These are phyloP conservation scores for Lasioglossum malachurum DNA, from an alignment of 2,888 invertebrate species.

Conservation along the genomic window DNA sequence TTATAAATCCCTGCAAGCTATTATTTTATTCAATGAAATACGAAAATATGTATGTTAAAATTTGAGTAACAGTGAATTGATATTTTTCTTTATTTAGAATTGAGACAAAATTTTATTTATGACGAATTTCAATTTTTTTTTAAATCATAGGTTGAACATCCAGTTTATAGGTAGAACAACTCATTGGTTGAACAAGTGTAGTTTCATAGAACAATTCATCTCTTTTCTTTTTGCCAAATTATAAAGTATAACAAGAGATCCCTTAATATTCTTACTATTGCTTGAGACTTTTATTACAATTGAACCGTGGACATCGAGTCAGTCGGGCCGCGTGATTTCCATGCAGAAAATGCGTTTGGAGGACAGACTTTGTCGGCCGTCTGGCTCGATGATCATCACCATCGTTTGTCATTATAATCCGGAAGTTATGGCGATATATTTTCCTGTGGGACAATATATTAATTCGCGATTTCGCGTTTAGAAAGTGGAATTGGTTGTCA, in stretches of 20 bases:
- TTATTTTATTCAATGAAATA: neutral
- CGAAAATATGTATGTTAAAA: neutral
- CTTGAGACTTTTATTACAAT: neutral
- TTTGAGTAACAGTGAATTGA: neutral
- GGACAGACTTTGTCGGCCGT: neutral
- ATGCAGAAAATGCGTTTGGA: neutral
- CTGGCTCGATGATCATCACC: neutral
- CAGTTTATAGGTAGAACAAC: neutral
- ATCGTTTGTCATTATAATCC: slow-evolving; percentile 19
- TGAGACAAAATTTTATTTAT: neutral
- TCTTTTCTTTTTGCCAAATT: neutral
- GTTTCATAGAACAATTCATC: neutral
- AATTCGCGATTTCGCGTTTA: slow-evolving; percentile 85
- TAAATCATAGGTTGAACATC: neutral
- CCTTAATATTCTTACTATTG: neutral
- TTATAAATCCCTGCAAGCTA: neutral
- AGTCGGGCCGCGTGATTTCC: neutral
- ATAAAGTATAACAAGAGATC: neutral
- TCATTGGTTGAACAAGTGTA: neutral
- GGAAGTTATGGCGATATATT: slow-evolving; percentile 13
- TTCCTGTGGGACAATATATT: slow-evolving; percentile 27
- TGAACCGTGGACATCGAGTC: neutral
- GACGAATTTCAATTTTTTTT: neutral
- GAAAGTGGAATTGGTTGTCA: slow-evolving; percentile 99
- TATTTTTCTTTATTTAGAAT: neutral